Base-by-base conservation (phyloP, 2,888 invertebrate genomes). In the Dermolepida albohirtum region DNA sequence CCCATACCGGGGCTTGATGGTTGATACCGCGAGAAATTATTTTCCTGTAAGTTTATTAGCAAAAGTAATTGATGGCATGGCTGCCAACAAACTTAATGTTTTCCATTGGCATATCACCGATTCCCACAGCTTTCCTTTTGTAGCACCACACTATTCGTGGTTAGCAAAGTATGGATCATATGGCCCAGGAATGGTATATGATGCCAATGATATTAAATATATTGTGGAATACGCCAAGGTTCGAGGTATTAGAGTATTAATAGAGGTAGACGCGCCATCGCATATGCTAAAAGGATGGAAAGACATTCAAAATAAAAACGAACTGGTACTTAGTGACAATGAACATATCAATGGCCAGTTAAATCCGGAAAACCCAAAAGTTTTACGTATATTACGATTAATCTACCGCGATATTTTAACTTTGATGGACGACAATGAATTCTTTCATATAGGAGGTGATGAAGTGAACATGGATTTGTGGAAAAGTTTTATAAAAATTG, bases 101-200 rank as follows among this genome's bases (percentile, higher is more conserved):
- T 90, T 96, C 76, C 96, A 96, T 79, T 95, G 96, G 93, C 93
- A 94, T 78, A 86, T 92, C 91, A 62, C 91, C 2, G 96, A 97
- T 80, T 92, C 95, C 11, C 94, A 95, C 79, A 94, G 95, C 73
- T 96, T 96, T 82, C 96, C 97, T 0, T 90, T 93, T 79, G 89
- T 90, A 72, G 88, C 94, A 6, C 87, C 88, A 39, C 86, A 87
- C 71, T 90, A 89, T 66, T 92, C 92, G 0, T 88, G 92, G 78
- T 84, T 95, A 79, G 90, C 92, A 0, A 86, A 89, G 64, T 90
- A 91, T 81, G 97, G 97, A 34, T 94, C 96, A 0, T 93, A 93
- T 79, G 91, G 93, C 1, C 90, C 92, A 65, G 89, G 90, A 14
- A 76, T 74, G 84, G 73, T 71, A 10, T 93, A 94, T 78, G 88